Evolutionary conservation across 1,140 invertebrate species (phyloP), one percentile per base, ranked within the genome.

Genomic region (Trachymyrmex cornetzi): DNA sequence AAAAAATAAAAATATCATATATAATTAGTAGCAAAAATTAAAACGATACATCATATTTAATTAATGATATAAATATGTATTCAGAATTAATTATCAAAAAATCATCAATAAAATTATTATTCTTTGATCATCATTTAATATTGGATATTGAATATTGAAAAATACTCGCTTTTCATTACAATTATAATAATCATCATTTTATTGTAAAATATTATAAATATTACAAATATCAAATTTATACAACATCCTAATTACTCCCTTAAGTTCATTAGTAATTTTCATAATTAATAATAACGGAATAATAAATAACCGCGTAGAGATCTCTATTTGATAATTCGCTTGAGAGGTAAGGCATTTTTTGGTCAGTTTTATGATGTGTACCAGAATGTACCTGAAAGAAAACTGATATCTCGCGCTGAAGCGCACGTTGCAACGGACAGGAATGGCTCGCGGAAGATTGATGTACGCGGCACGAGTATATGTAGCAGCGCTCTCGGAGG

Each of bases 371-470:
- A 74, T 30, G 57, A 75, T 16, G n/a, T n/a, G n/a, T n/a, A n/a
- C n/a, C n/a, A n/a, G n/a, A n/a, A n/a, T n/a, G 55, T 57, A 55
- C 66, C 79, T 27, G 38, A 74, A 50, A 75, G 80, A 84, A 84
- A 84, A 84, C 44, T 75, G 55, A 84, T 84, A 74, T 34, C 44
- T 12, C 55, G 24, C n/a, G 24, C n/a, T 48, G 55, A 12, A 61
- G 24, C 53, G 38, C 48, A 38, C 30, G 34, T 44, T 84, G 80
- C 69, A 75, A 34, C 55, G n/a, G 55, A 61, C 55, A 38, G 69
- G 22, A 81, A 71, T 57, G 34, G 30, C 11, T 38, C 64, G 79
- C 64, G 53, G 69, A 75, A 75, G 80, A 84, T 84, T 84, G 80
- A 84, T 84, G 80, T 22, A 30, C 34, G 6, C n/a, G 80, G 53